phyloP scores from a whole-genome alignment of 2,888 invertebrate genomes.

The Cephus sareptanus region DNA sequence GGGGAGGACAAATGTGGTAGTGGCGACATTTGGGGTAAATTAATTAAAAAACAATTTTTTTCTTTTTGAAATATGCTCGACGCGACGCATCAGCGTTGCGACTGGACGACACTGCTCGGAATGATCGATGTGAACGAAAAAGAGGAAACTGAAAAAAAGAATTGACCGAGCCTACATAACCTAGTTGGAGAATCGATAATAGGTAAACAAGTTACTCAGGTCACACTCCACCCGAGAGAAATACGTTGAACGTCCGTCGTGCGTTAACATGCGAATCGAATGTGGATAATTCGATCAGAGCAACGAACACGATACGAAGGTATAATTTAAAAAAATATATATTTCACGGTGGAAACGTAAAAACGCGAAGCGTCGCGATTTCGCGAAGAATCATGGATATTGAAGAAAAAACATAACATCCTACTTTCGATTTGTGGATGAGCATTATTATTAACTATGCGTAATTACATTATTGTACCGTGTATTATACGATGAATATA shows the following conservation, averaged over 20 bases:
- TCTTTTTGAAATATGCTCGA: not conserved
- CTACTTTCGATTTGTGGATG: conserved; percentile 27
- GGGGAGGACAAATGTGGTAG: not conserved
- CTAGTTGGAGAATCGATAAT: not conserved
- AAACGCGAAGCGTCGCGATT: not conserved
- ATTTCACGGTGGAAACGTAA: not conserved
- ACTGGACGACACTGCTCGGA: not conserved
- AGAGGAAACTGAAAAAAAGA: not conserved
- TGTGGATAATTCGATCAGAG: not conserved
- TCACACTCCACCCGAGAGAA: not conserved
- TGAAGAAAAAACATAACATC: not conserved
- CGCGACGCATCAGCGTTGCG: not conserved
- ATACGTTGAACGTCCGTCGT: not conserved
- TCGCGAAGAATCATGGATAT: not conserved
- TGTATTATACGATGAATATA: conserved; percentile 32
- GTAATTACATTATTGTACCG: conserved; percentile 26
- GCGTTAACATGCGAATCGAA: not conserved
- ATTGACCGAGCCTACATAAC: not conserved
- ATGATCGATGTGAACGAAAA: not conserved
- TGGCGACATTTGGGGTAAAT: not conserved
- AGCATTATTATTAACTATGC: conserved; percentile 25
- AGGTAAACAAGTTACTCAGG: not conserved
- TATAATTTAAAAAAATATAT: not conserved
- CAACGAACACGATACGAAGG: not conserved
- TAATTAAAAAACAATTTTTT: not conserved